Conservation (phyloP, 1,140 invertebrate species). For the Aphaenogaster ashmeadi region DNA sequence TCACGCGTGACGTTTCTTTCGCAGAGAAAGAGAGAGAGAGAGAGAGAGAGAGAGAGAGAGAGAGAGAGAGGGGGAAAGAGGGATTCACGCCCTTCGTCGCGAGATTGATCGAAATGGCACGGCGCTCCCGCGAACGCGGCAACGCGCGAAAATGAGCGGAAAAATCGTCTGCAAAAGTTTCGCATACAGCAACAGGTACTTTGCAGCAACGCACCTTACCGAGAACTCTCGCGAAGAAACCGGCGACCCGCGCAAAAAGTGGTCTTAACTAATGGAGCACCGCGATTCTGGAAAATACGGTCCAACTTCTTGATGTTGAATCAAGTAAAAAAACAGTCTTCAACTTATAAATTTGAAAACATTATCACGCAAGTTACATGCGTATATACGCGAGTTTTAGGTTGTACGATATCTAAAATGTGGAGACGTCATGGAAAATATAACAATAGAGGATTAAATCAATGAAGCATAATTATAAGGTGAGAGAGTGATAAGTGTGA, state of each 20-base stretch:
- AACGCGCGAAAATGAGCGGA: slow-evolving; percentile 52
- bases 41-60: slow-evolving; percentile 18
- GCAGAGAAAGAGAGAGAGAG: not conserved
- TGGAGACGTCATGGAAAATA: not conserved
- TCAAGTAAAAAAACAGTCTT: not conserved
- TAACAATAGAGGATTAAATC: slow-evolving; percentile 6
- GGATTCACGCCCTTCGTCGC: slow-evolving; percentile 30
- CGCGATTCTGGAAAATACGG: not conserved
- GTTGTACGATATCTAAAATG: not conserved
- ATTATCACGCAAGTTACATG: not conserved
- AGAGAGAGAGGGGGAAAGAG: not conserved
- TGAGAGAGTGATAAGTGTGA: too few relatives aligned
- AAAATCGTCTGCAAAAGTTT: slow-evolving; percentile 63
- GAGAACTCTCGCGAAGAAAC: slow-evolving; percentile 49
- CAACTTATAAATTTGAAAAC: not conserved
- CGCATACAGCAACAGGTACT: slow-evolving; percentile 63
- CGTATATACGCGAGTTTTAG: not conserved
- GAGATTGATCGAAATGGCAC: slow-evolving; percentile 58
- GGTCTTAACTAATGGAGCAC: not conserved
- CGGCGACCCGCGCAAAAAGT: slow-evolving; percentile 15
- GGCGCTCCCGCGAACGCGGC: slow-evolving; percentile 26
- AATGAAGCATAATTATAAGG: not conserved
- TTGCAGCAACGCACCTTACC: slow-evolving; percentile 39
- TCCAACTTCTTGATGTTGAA: not conserved
- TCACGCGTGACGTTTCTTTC: slow-evolving; percentile 53